phyloP scores from a whole-genome alignment of 2,113 vertebrate genomes.

The Brevimyrus niger region DNA sequence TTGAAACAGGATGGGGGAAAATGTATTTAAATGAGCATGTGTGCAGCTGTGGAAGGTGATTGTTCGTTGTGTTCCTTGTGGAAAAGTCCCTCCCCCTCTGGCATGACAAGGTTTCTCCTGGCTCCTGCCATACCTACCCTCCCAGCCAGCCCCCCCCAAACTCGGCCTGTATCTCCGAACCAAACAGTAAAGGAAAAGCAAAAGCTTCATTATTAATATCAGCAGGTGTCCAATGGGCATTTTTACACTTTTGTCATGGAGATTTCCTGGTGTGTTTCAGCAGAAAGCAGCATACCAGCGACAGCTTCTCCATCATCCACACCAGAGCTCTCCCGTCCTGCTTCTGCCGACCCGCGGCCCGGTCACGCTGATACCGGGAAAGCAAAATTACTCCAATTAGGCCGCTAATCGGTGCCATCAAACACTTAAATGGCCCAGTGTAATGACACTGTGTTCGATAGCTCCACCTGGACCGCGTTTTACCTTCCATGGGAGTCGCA shows the following conservation, averaged over 20 bases:
- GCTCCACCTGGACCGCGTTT: not conserved
- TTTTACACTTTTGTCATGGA: not conserved
- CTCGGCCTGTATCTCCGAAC: not conserved
- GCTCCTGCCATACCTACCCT: not conserved
- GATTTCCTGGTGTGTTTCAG: not conserved
- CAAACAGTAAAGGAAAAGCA: not conserved
- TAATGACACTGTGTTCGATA: not conserved
- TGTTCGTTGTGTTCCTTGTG: not conserved
- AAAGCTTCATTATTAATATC: not conserved
- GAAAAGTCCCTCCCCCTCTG: not conserved
- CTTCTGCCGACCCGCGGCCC: not conserved
- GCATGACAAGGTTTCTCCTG: not conserved
- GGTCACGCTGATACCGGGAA: not conserved
- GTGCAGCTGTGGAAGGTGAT: no score
- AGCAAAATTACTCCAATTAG: not conserved
- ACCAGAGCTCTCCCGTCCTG: not conserved
- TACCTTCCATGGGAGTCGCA: not conserved
- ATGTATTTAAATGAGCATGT: not conserved
- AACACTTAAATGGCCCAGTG: not conserved
- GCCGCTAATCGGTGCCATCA: not conserved
- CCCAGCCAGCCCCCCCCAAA: not conserved
- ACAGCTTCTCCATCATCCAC: not conserved
- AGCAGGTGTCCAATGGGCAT: not conserved
- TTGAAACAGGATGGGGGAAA: not conserved
- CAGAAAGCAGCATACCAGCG: not conserved